Evolutionary conservation across 1,140 invertebrate genomes (phyloP).

Genomic region (Diabrotica virgifera): DNA sequence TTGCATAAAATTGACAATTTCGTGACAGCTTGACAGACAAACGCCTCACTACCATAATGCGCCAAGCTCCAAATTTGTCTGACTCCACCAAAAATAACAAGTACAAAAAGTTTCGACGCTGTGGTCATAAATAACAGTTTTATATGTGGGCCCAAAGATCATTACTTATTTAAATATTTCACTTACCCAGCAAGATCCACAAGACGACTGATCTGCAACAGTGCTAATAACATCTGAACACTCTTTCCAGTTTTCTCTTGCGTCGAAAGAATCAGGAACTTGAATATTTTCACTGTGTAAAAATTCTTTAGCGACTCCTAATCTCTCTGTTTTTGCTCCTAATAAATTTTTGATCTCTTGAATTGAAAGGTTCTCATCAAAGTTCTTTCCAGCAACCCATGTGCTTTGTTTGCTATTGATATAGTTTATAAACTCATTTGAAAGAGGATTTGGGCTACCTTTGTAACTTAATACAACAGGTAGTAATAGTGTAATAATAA

Average conservation of each 20-base stretch:
- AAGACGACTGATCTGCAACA: conserved; percentile 23
- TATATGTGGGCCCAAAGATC: too few relatives aligned
- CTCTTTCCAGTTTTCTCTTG: conserved; percentile 23
- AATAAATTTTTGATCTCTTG: conserved; percentile 5
- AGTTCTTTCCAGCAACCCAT: conserved; percentile 22
- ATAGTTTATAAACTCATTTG: conserved; percentile 17
- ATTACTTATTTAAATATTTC: not conserved
- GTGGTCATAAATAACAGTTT: too few relatives aligned
- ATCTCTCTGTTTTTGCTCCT: not conserved
- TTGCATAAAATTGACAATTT: too few relatives aligned
- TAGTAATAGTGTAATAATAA: too few relatives aligned
- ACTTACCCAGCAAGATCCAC: conserved; percentile 30
- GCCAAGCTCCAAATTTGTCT: too few relatives aligned
- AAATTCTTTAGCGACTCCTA: not conserved
- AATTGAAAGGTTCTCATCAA: conserved; percentile 14
- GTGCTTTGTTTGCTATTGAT: conserved; percentile 18
- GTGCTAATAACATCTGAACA: conserved; percentile 46
- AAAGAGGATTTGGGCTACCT: conserved; percentile 1
- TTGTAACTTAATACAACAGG: too few relatives aligned
- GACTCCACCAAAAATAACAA: too few relatives aligned
- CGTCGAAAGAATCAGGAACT: conserved; percentile 25
- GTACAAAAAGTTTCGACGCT: too few relatives aligned
- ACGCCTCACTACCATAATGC: too few relatives aligned
- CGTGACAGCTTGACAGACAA: too few relatives aligned
- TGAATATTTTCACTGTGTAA: not conserved